Evolutionary conservation across 2,888 invertebrate species (phyloP).

Genomic region (Leptinotarsa rubiginosa): DNA sequence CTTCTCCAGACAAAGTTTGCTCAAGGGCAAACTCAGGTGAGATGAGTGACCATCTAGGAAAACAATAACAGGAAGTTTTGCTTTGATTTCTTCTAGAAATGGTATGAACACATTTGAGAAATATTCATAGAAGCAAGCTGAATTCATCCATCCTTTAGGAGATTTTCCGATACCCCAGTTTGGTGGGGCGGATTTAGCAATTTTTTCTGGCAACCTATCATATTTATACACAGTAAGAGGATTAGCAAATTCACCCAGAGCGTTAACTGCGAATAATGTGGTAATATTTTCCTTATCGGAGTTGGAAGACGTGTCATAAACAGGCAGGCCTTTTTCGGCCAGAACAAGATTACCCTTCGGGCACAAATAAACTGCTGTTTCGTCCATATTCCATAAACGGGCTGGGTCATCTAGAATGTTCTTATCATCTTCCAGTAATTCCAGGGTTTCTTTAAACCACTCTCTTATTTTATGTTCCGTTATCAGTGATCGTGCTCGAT

Average conservation of each 20-base stretch:
- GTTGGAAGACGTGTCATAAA: slow-evolving; percentile 21
- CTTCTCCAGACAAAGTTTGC: no score
- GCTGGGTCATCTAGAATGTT: slow-evolving; percentile 20
- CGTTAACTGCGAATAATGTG: slow-evolving; percentile 23
- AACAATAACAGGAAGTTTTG: slow-evolving; percentile 9
- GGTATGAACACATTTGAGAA: slow-evolving; percentile 24
- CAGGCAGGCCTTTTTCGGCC: background rate
- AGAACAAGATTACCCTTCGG: slow-evolving; percentile 22
- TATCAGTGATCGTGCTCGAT: slow-evolving; percentile 21
- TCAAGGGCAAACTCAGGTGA: no score
- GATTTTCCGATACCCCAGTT: slow-evolving; percentile 17
- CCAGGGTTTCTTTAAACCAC: no score
- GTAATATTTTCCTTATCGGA: slow-evolving; percentile 24
- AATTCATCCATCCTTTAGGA: slow-evolving; percentile 11
- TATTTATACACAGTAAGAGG: slow-evolving; percentile 19
- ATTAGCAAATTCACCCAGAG: slow-evolving; percentile 1
- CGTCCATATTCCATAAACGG: slow-evolving; percentile 12
- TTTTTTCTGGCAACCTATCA: slow-evolving; percentile 16
- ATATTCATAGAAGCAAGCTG: slow-evolving; percentile 22
- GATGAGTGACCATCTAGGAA: no score
- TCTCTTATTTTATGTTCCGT: slow-evolving; percentile 25
- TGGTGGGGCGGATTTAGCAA: slow-evolving; percentile 16
- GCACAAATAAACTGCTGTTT: slow-evolving; percentile 19
- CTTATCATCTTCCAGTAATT: no score
- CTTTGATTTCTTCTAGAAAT: slow-evolving; percentile 9